Percentiles rank a stretch among this genome's conserved stretches.
These are phyloP conservation scores for Trissolcus japonicus DNA, from an alignment of 2,888 invertebrate species.

Conservation along the genomic window DNA sequence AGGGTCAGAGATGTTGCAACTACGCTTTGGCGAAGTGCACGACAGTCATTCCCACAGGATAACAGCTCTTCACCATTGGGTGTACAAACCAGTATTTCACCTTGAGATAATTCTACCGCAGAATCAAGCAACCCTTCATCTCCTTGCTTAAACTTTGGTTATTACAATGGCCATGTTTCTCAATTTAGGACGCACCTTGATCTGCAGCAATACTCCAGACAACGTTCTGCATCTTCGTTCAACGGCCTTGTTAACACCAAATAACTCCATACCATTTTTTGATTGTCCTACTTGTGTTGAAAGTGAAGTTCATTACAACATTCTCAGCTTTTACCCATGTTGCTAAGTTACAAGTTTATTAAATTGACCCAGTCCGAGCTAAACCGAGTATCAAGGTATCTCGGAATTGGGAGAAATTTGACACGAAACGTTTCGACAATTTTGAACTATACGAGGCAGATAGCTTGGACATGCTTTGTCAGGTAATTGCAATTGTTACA, in stretches of 20 bases:
- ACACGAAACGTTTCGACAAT: no score
- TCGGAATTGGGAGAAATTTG: no score
- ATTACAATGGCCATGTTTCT: conserved; percentile 57
- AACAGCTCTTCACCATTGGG: conserved; percentile 46
- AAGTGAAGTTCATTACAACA: no score
- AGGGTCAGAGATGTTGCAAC: conserved; percentile 38
- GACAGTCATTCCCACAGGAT: conserved; percentile 56
- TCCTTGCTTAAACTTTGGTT: conserved; percentile 60
- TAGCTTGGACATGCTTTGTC: not conserved
- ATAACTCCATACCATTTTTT: conserved; percentile 31
- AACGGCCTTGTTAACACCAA: conserved; percentile 21
- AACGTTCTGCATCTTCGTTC: conserved; percentile 32
- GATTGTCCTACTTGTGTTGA: conserved; percentile 5
- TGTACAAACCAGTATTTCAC: conserved; percentile 52
- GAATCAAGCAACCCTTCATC: conserved; percentile 59
- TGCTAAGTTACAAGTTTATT: no score
- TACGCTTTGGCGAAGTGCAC: conserved; percentile 42
- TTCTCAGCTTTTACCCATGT: no score
- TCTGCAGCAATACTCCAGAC: conserved; percentile 28
- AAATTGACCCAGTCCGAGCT: no score
- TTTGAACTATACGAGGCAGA: no score
- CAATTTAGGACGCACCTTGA: conserved; percentile 51
- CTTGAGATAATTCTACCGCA: conserved; percentile 49
- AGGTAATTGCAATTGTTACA: not conserved
- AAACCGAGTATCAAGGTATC: no score